Conservation (phyloP, 1,140 invertebrate genomes). For the Drosophila oshimai region DNA sequence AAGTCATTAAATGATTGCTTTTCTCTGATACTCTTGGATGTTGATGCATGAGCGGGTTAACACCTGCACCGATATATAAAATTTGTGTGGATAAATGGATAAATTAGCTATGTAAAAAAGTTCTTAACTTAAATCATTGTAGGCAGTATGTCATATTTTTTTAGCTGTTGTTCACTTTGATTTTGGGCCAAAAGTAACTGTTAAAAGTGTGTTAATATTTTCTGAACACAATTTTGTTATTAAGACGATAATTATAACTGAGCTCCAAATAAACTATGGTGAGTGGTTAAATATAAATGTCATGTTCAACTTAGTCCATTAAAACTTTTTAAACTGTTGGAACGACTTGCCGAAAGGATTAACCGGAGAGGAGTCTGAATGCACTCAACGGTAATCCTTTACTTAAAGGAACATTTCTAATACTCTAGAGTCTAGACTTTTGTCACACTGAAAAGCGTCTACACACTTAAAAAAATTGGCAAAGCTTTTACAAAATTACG, state of each 20-base stretch:
- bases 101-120: constrained; percentile 18
- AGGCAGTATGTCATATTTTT: constrained; percentile 50
- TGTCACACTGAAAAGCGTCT: constrained; percentile 48
- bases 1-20: background rate
- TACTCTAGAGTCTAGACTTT: constrained; percentile 29
- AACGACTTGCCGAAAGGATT: constrained; percentile 36
- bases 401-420: constrained; percentile 34
- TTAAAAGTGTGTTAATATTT: constrained; percentile 12
- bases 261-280: constrained; percentile 17
- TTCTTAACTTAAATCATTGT: constrained; percentile 27
- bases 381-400: constrained; percentile 2
- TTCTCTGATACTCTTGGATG: background rate
- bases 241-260: constrained; percentile 24
- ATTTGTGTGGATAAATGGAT: constrained; percentile 33
- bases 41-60: constrained; percentile 19
- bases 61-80: constrained; percentile 79
- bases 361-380: constrained; percentile 7
- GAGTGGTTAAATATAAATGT: constrained; percentile 39
- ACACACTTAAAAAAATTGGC: constrained; percentile 58
- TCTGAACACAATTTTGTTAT: constrained; percentile 56
- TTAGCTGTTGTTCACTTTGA: background rate
- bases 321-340: constrained; percentile 56
- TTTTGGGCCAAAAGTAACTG: constrained; percentile 13
- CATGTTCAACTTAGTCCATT: constrained; percentile 77
- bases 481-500: constrained; percentile 79